These are phyloP conservation scores for Drosophila anomelani DNA, from an alignment of 2,888 invertebrate genomes.

Conservation along the genomic window DNA sequence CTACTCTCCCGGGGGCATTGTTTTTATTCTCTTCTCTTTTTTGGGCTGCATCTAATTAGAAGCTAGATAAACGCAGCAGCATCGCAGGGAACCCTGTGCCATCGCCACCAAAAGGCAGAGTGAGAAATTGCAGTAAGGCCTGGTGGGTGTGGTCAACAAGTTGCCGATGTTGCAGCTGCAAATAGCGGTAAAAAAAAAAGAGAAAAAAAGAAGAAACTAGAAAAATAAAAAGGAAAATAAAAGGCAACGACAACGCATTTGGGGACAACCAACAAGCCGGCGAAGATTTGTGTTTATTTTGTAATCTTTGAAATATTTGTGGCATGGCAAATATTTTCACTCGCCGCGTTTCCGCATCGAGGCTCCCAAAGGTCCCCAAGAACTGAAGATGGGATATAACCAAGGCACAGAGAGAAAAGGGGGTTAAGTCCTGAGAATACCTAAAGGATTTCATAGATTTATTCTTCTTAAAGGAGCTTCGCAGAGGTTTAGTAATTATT, in stretches of 20 bases:
- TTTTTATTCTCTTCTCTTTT: conserved; percentile 32
- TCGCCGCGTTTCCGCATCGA: conserved; percentile 67
- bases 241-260: conserved; percentile 49
- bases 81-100: not conserved
- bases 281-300: conserved; percentile 77
- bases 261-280: conserved; percentile 50
- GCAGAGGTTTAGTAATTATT: not conserved
- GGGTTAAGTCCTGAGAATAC: not conserved
- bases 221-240: conserved; percentile 13
- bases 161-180: conserved; percentile 49
- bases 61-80: conserved; percentile 41
- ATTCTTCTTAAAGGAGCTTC: not conserved
- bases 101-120: conserved; percentile 30
- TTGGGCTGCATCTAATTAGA: conserved; percentile 43
- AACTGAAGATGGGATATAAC: conserved; percentile 14
- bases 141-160: conserved; percentile 43
- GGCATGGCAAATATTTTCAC: conserved; percentile 77
- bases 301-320: conserved; percentile 80
- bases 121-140: conserved; percentile 30
- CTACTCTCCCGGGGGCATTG: conserved; percentile 56
- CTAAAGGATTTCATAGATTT: not conserved
- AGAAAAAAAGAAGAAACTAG: conserved; percentile 17
- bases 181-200: conserved; percentile 61
- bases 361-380: conserved; percentile 15
- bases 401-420: not conserved